A percentile compares a stretch with the other conserved stretches of the same genome.
phyloP scores from a whole-genome alignment of 2,113 vertebrate genomes.

The Opisthocomus hoazin region DNA sequence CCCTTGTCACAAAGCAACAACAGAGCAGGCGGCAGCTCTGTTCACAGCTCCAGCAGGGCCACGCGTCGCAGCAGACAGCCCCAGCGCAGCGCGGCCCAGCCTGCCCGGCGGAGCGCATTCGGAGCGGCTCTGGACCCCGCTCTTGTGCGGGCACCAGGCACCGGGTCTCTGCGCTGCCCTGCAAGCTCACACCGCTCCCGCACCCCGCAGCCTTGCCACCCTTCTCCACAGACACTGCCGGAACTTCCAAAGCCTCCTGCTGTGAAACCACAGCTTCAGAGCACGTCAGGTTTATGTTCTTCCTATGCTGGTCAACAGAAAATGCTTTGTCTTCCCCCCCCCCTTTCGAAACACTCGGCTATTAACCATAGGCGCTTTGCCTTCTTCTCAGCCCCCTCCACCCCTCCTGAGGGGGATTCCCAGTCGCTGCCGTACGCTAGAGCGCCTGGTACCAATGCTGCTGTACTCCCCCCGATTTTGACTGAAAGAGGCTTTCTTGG shows the following conservation, averaged over 20 bases:
- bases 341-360: not conserved
- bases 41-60: not conserved
- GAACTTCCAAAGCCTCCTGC: not conserved
- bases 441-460: not conserved
- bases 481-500: not conserved
- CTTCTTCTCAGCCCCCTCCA: not conserved
- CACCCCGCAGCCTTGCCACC: not conserved
- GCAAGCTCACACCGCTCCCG: not conserved
- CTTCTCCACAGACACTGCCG: not conserved
- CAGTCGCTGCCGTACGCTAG: not conserved
- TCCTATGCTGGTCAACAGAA: not conserved
- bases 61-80: rapidly evolving
- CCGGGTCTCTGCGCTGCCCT: not conserved
- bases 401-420: not conserved
- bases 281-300: not conserved
- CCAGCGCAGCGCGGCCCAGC: rapidly evolving
- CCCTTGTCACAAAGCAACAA: not conserved
- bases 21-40: rapidly evolving
- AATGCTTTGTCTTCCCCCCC: not conserved
- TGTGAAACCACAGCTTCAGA: not conserved
- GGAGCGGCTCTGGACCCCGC: not conserved
- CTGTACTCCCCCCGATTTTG: not conserved
- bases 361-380: not conserved
- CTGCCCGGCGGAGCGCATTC: rapidly evolving
- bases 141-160: rapidly evolving